Percentiles rank a stretch among this genome's conserved stretches.
These are phyloP conservation scores for Teleogryllus occipitalis DNA, from an alignment of 1,140 invertebrate species.

Conservation along the genomic window DNA sequence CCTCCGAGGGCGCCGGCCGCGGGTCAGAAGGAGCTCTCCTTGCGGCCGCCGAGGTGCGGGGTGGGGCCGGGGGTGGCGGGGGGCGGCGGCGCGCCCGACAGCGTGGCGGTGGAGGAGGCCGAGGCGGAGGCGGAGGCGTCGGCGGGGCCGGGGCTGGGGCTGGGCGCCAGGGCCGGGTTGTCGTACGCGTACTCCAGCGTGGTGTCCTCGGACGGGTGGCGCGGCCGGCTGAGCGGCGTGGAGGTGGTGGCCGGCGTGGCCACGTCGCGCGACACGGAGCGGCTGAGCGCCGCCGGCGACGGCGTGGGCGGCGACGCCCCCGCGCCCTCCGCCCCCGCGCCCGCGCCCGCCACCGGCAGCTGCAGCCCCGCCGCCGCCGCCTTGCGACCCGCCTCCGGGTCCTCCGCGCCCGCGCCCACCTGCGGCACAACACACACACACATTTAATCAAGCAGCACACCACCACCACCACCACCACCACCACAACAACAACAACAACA, in stretches of 20 bases:
- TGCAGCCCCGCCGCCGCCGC: too few species aligned
- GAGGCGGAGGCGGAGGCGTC: neutral
- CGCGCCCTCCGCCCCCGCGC: too few species aligned
- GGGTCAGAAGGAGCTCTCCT: constrained; percentile 36
- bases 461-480: too few species aligned
- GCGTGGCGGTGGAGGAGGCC: neutral
- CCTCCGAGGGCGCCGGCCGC: neutral
- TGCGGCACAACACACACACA: neutral
- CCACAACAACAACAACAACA: too few species aligned
- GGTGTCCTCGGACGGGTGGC: constrained; percentile 54
- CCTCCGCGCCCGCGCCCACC: neutral
- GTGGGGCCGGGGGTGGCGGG: constrained; percentile 10
- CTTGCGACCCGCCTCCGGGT: neutral
- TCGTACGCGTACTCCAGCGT: constrained; percentile 60
- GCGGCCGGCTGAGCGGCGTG: constrained; percentile 41
- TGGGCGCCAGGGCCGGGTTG: constrained; percentile 52
- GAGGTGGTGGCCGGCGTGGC: constrained; percentile 46
- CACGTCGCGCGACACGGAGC: constrained; percentile 28
- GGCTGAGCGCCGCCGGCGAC: neutral
- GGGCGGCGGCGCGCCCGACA: neutral
- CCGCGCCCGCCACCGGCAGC: too few species aligned
- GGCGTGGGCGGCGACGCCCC: neutral
- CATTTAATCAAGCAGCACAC: too few species aligned
- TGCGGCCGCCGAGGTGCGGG: constrained; percentile 32
- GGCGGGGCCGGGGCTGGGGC: constrained; percentile 41